Percentiles rank a stretch among this genome's conserved stretches.
These are phyloP conservation scores for Platysteira castanea DNA, from an alignment of 2,113 vertebrate species.

Conservation along the genomic window DNA sequence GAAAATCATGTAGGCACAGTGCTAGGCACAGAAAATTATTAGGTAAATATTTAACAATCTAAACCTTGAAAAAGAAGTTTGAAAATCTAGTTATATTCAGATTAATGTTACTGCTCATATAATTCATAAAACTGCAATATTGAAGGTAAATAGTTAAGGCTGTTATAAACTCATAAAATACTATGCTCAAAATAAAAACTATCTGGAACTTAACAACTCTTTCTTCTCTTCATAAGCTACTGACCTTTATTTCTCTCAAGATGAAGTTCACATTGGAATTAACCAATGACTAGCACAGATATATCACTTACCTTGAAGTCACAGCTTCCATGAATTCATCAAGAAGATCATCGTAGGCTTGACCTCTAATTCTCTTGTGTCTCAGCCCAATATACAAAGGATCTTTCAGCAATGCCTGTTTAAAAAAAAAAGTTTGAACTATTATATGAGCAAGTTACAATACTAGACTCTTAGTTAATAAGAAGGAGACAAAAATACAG, in stretches of 20 bases:
- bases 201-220: not conserved
- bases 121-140: not conserved
- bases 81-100: not conserved
- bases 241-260: not conserved
- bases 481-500: not conserved
- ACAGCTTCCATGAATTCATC: slow-evolving; percentile 98
- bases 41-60: not conserved
- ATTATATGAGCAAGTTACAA: not conserved
- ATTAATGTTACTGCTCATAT: not conserved
- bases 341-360: slow-evolving; percentile 89
- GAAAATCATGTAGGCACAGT: not conserved
- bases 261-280: not conserved
- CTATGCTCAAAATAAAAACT: not conserved
- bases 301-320: slow-evolving; percentile 82
- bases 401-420: slow-evolving; percentile 87
- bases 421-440: not conserved
- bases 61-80: not conserved
- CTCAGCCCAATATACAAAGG: slow-evolving; percentile 93
- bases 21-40: not conserved
- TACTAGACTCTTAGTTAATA: not conserved
- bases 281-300: not conserved
- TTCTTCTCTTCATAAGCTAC: not conserved
- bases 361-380: slow-evolving; percentile 88
- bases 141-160: not conserved
- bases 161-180: not conserved